Conservation (phyloP, 2,797 vertebrate species). For the Poecilia picta region DNA sequence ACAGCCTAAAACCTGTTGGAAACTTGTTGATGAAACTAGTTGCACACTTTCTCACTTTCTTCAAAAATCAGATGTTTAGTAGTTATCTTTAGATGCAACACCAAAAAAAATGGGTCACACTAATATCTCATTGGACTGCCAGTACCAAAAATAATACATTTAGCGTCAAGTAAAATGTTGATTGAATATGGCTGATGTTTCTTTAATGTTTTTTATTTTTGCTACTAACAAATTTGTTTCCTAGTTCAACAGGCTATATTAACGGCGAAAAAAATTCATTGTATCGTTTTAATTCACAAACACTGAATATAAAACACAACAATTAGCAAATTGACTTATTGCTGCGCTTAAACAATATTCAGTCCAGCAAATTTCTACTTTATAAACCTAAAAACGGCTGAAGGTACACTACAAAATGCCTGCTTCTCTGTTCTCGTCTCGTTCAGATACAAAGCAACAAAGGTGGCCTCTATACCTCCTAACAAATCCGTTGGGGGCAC, state of each 20-base stretch:
- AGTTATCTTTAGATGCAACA: background rate
- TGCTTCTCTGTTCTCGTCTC: slow-evolving; percentile 10
- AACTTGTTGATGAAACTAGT: background rate
- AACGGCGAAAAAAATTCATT: background rate
- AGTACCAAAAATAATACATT: slow-evolving; percentile 27
- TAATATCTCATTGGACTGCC: background rate
- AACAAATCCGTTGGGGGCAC: slow-evolving; percentile 27
- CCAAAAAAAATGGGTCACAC: no score
- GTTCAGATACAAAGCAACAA: background rate
- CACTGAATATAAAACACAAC: background rate
- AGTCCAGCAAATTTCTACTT: background rate
- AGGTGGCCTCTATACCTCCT: slow-evolving; percentile 16
- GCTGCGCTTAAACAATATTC: background rate
- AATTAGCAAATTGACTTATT: background rate
- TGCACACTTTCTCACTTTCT: background rate
- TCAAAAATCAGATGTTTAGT: background rate
- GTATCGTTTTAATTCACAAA: background rate
- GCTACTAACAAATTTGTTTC: background rate
- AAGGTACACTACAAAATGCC: slow-evolving; percentile 4
- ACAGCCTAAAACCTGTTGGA: background rate
- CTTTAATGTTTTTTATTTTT: background rate
- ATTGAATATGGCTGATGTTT: slow-evolving; percentile 13
- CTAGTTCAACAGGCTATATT: background rate
- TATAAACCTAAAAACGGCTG: background rate
- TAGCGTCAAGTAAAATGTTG: slow-evolving; percentile 29